phyloP scores from a whole-genome alignment of 2,888 invertebrate genomes.

The Ennomos quercinarius region DNA sequence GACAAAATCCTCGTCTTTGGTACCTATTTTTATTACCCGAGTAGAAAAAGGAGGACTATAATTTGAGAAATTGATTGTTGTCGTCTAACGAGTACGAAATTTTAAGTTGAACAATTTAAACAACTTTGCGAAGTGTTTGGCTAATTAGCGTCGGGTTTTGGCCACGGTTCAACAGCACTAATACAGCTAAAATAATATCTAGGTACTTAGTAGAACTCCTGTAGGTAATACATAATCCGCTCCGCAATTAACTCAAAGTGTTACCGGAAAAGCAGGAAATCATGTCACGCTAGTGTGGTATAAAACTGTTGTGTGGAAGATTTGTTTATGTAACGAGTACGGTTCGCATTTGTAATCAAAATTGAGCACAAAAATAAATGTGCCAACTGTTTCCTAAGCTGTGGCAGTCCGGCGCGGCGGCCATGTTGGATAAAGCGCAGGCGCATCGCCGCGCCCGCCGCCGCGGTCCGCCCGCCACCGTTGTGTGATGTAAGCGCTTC shows the following conservation, averaged over 20 bases:
- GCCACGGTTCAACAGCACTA: constrained; percentile 33
- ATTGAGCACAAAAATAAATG: constrained; percentile 5
- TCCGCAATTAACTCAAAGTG: too few species aligned
- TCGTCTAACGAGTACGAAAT: constrained; percentile 29
- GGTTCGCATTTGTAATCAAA: constrained; percentile 2
- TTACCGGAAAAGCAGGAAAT: too few species aligned
- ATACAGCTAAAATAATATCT: neutral
- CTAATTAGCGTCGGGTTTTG: constrained; percentile 34
- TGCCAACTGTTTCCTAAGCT: constrained; percentile 9
- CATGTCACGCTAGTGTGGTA: too few species aligned
- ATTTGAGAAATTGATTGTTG: constrained; percentile 31
- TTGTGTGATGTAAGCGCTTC: constrained; percentile 66
- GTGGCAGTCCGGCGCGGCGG: constrained; percentile 33
- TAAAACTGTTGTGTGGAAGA: too few species aligned
- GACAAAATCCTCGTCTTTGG: constrained; percentile 5
- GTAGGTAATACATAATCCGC: neutral
- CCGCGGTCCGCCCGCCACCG: constrained; percentile 44
- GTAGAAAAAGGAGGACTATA: neutral
- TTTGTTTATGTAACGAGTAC: neutral
- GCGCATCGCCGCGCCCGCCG: constrained; percentile 52
- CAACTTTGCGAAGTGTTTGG: constrained; percentile 24
- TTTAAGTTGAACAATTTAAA: constrained; percentile 27
- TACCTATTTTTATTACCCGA: too few species aligned
- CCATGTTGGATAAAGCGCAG: constrained; percentile 52
- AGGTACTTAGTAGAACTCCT: neutral